A percentile compares a stretch with the other conserved stretches of the same genome.
These are phyloP conservation scores for Anthopleura xanthogrammica DNA, from an alignment of 92 coral and sea anemone species.

Conservation along the genomic window DNA sequence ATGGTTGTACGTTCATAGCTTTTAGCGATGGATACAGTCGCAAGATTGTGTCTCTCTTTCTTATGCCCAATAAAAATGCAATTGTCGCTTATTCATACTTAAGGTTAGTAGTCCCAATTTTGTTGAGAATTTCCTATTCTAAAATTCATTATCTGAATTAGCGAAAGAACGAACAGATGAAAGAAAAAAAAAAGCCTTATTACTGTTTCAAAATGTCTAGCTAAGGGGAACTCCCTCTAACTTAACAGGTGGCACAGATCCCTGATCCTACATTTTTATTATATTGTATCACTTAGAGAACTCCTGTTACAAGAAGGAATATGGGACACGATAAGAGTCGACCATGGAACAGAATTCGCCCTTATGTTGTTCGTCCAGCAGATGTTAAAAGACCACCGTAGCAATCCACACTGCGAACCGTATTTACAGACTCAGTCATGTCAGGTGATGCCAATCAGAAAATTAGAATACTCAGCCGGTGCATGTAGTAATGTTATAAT, in stretches of 20 bases:
- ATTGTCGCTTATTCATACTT: conserved; percentile 27
- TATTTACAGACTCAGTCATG: conserved; percentile 40
- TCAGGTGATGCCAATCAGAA: conserved; percentile 26
- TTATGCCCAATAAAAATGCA: conserved; percentile 36
- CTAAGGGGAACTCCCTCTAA: not conserved
- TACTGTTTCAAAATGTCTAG: not conserved
- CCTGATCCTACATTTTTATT: too few species aligned
- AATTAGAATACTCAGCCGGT: not conserved
- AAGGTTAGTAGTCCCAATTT: conserved; percentile 28
- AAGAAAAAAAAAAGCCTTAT: not conserved
- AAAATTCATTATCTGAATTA: not conserved
- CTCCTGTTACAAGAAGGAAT: conserved; percentile 30
- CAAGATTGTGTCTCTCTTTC: conserved; percentile 27
- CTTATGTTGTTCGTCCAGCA: conserved; percentile 36
- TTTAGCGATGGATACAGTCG: conserved; percentile 40
- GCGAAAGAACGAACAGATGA: not conserved
- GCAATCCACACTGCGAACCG: conserved; percentile 36
- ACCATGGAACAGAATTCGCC: conserved; percentile 25
- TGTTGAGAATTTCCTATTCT: not conserved
- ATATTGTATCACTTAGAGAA: conserved; percentile 10
- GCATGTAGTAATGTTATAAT: not conserved
- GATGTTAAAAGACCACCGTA: conserved; percentile 6
- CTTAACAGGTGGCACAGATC: too few species aligned
- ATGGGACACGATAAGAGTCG: conserved; percentile 38
- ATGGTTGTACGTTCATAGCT: conserved; percentile 1